Evolutionary conservation across 2,888 invertebrate genomes (phyloP), one percentile per base, ranked within the genome.

Genomic region (Eudemis profundana): DNA sequence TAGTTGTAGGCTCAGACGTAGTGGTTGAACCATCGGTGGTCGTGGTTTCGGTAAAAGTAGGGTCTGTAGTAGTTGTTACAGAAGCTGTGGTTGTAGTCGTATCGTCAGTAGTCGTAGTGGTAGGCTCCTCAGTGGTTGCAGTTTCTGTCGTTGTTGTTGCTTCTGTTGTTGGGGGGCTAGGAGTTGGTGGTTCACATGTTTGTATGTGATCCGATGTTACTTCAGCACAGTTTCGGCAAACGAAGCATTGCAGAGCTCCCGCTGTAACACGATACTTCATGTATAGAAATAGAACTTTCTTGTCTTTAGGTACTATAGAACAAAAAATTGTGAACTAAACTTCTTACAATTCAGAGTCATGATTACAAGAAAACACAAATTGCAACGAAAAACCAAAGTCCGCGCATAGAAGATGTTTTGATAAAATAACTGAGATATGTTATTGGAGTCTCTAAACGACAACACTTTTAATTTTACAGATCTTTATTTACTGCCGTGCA

Each of bases 221-320:
- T 21, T 68, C 65, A 15, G 44, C 36, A 21, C 67, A 68, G 54
- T 65, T 61, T n/a, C 49, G 23, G 5, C 67, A 68, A 2, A 65
- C 65, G 10, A 60, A 68, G 29, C 67, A 68, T 51, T 68, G 61
- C 10, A 68, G 38, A 12, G 61, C 67, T 8, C 23, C n/a, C 4
- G 65, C 67, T 68, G 61, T 0, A 60, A 67, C 1, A 23, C 23
- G 23, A 23, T 4, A 23, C 5, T 3, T 23, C 5, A 4, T 23
- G 5, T 5, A 4, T 23, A 4, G 4, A 27, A 27, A 27, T 27
- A n/a, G n/a, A n/a, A n/a, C n/a, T n/a, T n/a, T n/a, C n/a, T n/a
- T n/a, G n/a, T n/a, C n/a, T n/a, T n/a, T n/a, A n/a, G n/a, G n/a
- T n/a, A n/a, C n/a, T n/a, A n/a, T n/a, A n/a, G n/a, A n/a, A n/a